A percentile compares a stretch with the other conserved stretches of the same genome.
These are phyloP conservation scores for Chaetura pelagica DNA, from an alignment of 2,113 vertebrate genomes.

Conservation along the genomic window DNA sequence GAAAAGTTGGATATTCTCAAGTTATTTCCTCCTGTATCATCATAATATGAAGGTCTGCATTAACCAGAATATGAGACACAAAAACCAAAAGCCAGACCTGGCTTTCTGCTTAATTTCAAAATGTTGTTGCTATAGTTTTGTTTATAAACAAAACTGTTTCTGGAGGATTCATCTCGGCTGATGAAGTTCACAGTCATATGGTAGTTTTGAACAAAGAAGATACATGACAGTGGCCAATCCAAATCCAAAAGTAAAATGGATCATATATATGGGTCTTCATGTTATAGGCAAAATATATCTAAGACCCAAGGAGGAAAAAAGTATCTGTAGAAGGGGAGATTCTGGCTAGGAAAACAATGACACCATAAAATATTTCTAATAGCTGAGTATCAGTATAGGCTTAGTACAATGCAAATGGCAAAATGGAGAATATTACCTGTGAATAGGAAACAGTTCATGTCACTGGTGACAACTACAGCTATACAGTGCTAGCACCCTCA, in stretches of 20 bases:
- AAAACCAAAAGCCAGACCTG: neutral
- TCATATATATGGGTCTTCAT: neutral
- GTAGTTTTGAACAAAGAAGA: neutral
- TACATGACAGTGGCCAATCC: neutral
- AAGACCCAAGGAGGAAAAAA: neutral
- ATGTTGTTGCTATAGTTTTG: neutral
- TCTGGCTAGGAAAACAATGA: neutral
- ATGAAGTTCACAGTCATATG: neutral
- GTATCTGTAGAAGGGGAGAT: neutral
- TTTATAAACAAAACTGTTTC: neutral
- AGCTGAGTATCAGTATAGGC: no score
- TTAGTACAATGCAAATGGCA: neutral
- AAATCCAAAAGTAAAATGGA: neutral
- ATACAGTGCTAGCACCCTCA: neutral
- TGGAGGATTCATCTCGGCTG: neutral
- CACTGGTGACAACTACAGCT: neutral
- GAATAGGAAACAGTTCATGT: neutral
- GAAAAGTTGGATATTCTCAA: neutral
- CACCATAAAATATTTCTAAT: neutral
- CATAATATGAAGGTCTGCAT: neutral
- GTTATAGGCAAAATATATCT: neutral
- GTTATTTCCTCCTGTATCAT: neutral
- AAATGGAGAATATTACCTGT: neutral
- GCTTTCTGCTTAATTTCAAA: neutral
- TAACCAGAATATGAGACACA: neutral